Evolutionary conservation across 2,797 vertebrate genomes (phyloP).

Genomic region (Percopsis omiscomaycus): DNA sequence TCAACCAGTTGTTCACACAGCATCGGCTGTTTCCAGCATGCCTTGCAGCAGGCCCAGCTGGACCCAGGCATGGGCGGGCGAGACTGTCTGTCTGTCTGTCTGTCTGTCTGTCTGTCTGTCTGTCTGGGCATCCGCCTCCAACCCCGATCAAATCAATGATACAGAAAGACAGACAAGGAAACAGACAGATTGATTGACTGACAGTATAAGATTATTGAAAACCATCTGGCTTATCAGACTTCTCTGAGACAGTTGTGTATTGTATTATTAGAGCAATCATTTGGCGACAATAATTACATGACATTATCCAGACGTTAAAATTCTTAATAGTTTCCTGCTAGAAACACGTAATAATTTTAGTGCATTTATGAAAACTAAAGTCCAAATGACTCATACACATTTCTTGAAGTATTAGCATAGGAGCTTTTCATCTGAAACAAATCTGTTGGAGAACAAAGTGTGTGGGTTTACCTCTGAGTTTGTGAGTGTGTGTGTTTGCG

Average conservation of each 20-base stretch:
- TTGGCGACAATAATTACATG: no score
- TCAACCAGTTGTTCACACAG: background rate
- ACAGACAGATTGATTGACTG: slow-evolving; percentile 30
- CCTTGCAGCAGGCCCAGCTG: slow-evolving; percentile 27
- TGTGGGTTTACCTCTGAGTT: slow-evolving; percentile 3
- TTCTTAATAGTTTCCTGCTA: no score
- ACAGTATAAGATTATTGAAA: no score
- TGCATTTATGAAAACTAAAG: no score
- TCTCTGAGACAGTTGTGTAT: no score
- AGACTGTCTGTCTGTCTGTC: slow-evolving; percentile 21
- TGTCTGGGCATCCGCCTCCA: slow-evolving; percentile 20
- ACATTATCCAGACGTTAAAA: no score
- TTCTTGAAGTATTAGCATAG: slow-evolving; percentile 47
- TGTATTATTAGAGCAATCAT: no score
- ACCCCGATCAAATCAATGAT: slow-evolving; percentile 28
- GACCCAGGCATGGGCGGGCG: slow-evolving; percentile 19
- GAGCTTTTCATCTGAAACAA: slow-evolving; percentile 39
- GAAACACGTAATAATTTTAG: no score
- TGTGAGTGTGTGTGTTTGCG: slow-evolving; percentile 5
- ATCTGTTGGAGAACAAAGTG: slow-evolving; percentile 41
- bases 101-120: background rate
- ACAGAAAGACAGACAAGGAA: slow-evolving; percentile 23
- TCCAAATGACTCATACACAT: slow-evolving; percentile 6
- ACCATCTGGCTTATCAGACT: no score
- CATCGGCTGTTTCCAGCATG: background rate